Conservation (phyloP, 2,113 vertebrate species). For the Isichthys henryi region DNA sequence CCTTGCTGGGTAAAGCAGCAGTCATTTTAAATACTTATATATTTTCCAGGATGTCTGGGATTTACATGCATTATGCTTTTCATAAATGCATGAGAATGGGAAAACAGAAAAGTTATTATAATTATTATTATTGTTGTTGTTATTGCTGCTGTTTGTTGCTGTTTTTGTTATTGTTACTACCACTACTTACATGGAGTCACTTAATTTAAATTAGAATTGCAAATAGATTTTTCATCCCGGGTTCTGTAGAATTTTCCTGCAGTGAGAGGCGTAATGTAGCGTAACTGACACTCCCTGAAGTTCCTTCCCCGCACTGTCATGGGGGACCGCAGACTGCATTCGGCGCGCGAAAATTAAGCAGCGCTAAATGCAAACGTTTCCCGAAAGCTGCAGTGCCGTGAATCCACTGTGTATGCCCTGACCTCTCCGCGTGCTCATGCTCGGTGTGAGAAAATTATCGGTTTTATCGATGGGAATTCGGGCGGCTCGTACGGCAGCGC, state of each 20-base stretch:
- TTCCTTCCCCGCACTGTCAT: constrained; percentile 17
- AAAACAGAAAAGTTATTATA: background rate
- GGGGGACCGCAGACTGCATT: constrained; percentile 30
- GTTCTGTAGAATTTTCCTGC: constrained; percentile 32
- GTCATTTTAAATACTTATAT: background rate
- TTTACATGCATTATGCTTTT: background rate
- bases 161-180: constrained; percentile 24
- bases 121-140: background rate
- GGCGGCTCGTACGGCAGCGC: background rate
- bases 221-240: constrained; percentile 37
- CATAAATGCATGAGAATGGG: background rate
- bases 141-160: background rate
- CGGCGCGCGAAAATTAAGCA: background rate
- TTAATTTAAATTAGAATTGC: constrained; percentile 34
- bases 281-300: constrained; percentile 25
- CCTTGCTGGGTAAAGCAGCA: background rate
- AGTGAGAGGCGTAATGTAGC: constrained; percentile 34
- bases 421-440: background rate
- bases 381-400: background rate
- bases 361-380: background rate
- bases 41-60: background rate
- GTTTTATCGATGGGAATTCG: background rate
- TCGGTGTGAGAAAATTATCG: background rate
- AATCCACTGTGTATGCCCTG: background rate
- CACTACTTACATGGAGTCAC: constrained; percentile 30